A percentile compares a stretch with the other conserved stretches of the same genome.
Evolutionary conservation across 2,113 vertebrate species (phyloP).

Genomic region (Turdus rufiventris): DNA sequence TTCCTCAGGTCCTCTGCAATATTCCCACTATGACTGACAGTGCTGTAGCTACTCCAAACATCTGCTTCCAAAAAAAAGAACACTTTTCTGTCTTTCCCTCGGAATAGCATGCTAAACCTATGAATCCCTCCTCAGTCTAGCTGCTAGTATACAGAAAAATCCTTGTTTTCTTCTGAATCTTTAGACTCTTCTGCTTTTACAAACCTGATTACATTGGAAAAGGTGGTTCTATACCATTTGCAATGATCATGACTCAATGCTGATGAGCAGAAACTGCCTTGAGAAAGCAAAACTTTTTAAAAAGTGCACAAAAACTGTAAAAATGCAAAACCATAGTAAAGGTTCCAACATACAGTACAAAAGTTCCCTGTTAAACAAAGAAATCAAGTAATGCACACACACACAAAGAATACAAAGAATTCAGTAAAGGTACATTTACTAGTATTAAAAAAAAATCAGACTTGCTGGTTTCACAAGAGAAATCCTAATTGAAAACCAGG

Average conservation of each 20-base stretch:
- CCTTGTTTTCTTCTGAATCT: neutral
- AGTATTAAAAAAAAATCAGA: neutral
- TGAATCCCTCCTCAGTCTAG: neutral
- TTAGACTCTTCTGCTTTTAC: neutral
- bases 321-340: neutral
- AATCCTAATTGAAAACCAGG: neutral
- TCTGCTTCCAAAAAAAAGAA: neutral
- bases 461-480: neutral
- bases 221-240: neutral
- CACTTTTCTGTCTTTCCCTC: neutral
- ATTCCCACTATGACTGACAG: neutral
- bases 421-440: neutral
- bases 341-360: neutral
- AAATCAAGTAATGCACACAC: neutral
- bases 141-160: neutral
- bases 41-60: neutral
- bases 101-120: neutral
- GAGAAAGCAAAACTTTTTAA: neutral
- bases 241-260: neutral
- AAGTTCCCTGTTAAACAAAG: neutral
- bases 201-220: neutral
- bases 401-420: neutral
- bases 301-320: neutral
- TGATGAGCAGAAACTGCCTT: neutral
- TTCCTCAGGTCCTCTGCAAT: fast-evolving